phyloP scores from a whole-genome alignment of 2,888 invertebrate species.

The Synergus japonicus region DNA sequence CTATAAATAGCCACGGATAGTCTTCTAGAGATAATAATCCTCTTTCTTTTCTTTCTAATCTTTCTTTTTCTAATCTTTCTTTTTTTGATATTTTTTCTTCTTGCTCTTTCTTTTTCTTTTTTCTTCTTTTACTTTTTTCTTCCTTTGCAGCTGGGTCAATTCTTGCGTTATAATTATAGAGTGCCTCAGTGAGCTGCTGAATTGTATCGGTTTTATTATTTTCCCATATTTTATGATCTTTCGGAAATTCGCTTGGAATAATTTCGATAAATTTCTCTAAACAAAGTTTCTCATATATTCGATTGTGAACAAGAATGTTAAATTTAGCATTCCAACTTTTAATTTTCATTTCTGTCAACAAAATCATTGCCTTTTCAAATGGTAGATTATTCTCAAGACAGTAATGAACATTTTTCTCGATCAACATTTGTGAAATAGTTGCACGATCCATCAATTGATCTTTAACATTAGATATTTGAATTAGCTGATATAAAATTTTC shows the following conservation, averaged over 20 bases:
- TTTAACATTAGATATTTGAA: conserved; percentile 53
- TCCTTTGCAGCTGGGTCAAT: conserved; percentile 17
- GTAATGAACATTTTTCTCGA: conserved; percentile 55
- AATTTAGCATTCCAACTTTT: conserved; percentile 3
- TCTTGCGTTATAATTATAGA: conserved; percentile 58
- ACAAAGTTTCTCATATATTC: conserved; percentile 57
- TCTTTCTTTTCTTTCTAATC: no score
- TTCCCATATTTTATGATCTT: conserved; percentile 31
- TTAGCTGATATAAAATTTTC: conserved; percentile 64
- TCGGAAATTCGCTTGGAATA: neutral
- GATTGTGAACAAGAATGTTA: conserved; percentile 57
- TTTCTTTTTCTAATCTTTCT: no score
- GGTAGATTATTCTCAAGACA: conserved; percentile 53
- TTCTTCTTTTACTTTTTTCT: no score
- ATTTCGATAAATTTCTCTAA: conserved; percentile 46
- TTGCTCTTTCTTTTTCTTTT: no score
- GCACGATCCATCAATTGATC: conserved; percentile 24
- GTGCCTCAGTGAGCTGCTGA: conserved; percentile 43
- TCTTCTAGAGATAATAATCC: conserved; percentile 45
- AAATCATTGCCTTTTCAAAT: conserved; percentile 51
- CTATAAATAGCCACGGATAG: conserved; percentile 62
- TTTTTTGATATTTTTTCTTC: no score
- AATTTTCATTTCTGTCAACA: conserved; percentile 49
- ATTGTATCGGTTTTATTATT: neutral
- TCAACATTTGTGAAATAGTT: neutral